Base-by-base conservation (phyloP, 2,888 invertebrate genomes). In the Molorchus minor region DNA sequence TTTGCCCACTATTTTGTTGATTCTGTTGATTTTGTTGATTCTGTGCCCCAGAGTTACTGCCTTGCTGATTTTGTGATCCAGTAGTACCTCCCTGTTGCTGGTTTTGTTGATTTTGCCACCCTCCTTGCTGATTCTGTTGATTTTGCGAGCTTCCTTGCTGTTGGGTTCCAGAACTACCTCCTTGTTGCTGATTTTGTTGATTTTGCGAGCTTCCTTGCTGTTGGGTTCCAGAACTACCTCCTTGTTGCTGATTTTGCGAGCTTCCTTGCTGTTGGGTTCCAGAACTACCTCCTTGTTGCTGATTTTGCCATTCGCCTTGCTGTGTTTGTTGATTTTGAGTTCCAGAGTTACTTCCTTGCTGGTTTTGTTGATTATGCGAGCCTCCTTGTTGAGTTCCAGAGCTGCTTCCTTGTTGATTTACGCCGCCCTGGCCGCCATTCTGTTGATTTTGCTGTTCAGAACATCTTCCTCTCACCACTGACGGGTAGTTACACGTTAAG, bases 401-500 rank as follows among this genome's bases (percentile, higher is more conserved):
- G 7, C n/a, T 1, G 1, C 45, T 25, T 45, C 45, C 45, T 35
- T 56, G 52, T 29, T 49, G 47, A 16, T 58, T 58, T 12, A 46
- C 51, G 12, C 17, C 21, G 5, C 12, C 15, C 12, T 29, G 12
- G 3, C 20, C 17, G 5, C 10, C 36, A n/a, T 16, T 20, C 7
- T n/a, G 38, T 2, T 35, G 43, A 7, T 4, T 25, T n/a, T 16
- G 13, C 7, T n/a, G 38, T 2, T 35, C 43, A 10, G 30, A 36
- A 8, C 76, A 75, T 65, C 61, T 71, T 15, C 74, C 75, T 15
- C 35, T 59, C 17, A 86, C 86, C 55, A 85, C 84, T 83, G 86
- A 86, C 29, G 85, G 84, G 77, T 92, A 86, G 78, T 93, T 92
- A 77, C 93, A 93, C 43, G 87, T 85, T 74, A 85, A 82, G 57